Evolutionary conservation across 2,888 invertebrate species (phyloP), one percentile per base, ranked within the genome.

Genomic region (Ditula angustiorana): DNA sequence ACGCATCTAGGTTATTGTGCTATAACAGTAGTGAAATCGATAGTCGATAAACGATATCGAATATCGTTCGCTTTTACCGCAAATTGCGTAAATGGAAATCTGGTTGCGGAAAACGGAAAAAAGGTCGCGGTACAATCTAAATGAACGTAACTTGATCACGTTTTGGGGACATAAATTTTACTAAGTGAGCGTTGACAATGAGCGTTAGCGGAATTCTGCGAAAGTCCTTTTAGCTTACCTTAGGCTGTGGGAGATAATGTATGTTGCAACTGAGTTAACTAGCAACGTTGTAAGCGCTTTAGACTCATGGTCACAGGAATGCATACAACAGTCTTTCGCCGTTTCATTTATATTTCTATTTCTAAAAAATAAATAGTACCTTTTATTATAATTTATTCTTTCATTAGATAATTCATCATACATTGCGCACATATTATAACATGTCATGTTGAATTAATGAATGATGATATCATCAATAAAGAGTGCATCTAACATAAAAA

Each of bases 1-100:
- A 85, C 86, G 85, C 86, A 85, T 88, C 83, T 85, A 85, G 87
- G 87, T 87, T 89, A 88, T 86, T 83, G 83, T 81, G 78, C 82
- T 79, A 78, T 73, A 80, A 79, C 77, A 70, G 76, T 78, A 82
- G 79, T 82, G 83, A 76, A 80, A 83, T 81, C 77, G 80, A 86
- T 83, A 81, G 71, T 71, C 76, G 77, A 79, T 76, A 77, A 76
- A 73, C 75, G 71, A 70, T 82, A 83, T 79, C 76, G 78, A 76
- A 81, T 85, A 81, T 79, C 78, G 73, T 71, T 57, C 59, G 80
- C 82, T 85, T 85, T 86, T 80, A 83, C 77, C 83, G 76, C 76
- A 79, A 80, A 86, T 84, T 86, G 84, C 79, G 81, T 83, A 81
- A 82, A 83, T 83, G 81, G 83, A 80, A 79, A 82, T 78, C 77